Evolutionary conservation across 2,113 vertebrate species (phyloP).

Genomic region (Pteruthius melanotis): DNA sequence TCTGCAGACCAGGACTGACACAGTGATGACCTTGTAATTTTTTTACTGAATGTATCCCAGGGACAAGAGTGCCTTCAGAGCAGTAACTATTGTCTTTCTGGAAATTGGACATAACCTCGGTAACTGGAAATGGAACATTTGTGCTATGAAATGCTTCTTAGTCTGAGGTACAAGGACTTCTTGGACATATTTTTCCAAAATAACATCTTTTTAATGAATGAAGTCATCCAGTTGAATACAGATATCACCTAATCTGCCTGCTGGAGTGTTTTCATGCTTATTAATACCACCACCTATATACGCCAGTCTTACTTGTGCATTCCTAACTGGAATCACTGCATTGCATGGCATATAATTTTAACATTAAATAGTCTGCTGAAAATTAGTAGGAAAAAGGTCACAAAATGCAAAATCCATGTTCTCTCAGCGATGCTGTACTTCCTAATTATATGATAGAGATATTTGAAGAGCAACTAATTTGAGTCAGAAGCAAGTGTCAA

Average conservation of each 20-base stretch:
- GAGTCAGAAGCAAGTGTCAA: background rate
- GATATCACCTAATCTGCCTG: background rate
- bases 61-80: background rate
- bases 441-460: background rate
- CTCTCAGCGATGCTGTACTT: background rate
- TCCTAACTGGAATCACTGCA: background rate
- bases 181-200: background rate
- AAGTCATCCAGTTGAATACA: background rate
- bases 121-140: background rate
- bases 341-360: background rate
- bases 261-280: background rate
- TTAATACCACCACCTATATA: background rate
- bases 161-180: background rate
- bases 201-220: background rate
- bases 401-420: slow-evolving; percentile 39
- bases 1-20: background rate
- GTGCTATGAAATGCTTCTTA: background rate
- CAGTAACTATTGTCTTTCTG: background rate
- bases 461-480: background rate
- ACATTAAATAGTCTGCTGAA: slow-evolving; percentile 5
- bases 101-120: background rate
- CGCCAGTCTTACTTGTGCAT: background rate
- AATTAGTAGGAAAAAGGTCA: slow-evolving; percentile 53
- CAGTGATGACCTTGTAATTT: background rate
- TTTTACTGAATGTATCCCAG: background rate